phyloP scores from a whole-genome alignment of 2,113 vertebrate genomes.

The Todiramphus chloris region DNA sequence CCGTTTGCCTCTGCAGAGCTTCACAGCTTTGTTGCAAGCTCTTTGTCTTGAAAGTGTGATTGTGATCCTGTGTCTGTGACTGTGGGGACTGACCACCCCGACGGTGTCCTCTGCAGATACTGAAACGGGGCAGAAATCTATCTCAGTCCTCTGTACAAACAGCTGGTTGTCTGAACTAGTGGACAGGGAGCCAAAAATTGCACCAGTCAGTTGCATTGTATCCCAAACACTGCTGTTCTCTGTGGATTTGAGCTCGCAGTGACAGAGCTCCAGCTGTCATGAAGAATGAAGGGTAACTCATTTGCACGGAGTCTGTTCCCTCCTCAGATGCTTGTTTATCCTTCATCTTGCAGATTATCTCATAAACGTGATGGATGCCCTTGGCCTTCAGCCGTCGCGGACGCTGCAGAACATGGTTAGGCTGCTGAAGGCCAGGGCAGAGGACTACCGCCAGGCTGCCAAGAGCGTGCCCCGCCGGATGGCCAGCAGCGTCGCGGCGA shows the following conservation, averaged over 20 bases:
- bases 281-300: accelerated
- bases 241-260: not conserved
- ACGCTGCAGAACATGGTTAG: slow-evolving; percentile 80
- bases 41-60: not conserved
- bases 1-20: not conserved
- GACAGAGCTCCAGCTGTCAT: not conserved
- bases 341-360: slow-evolving; percentile 84
- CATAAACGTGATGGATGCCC: slow-evolving; percentile 95
- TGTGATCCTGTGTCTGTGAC: not conserved
- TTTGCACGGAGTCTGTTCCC: not conserved
- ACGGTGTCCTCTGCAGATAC: not conserved
- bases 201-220: not conserved
- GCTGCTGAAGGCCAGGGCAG: slow-evolving; percentile 87
- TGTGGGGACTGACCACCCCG: not conserved
- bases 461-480: slow-evolving; percentile 86
- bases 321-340: not conserved
- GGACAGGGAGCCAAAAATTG: not conserved
- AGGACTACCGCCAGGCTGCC: slow-evolving; percentile 85
- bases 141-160: not conserved
- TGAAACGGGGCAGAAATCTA: not conserved
- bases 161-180: not conserved
- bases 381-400: slow-evolving; percentile 91
- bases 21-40: not conserved
- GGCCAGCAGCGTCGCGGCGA: slow-evolving; percentile 77
- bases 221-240: not conserved